Evolutionary conservation across 2,888 invertebrate species (phyloP).

Genomic region (Pseudolycoriella hygida): DNA sequence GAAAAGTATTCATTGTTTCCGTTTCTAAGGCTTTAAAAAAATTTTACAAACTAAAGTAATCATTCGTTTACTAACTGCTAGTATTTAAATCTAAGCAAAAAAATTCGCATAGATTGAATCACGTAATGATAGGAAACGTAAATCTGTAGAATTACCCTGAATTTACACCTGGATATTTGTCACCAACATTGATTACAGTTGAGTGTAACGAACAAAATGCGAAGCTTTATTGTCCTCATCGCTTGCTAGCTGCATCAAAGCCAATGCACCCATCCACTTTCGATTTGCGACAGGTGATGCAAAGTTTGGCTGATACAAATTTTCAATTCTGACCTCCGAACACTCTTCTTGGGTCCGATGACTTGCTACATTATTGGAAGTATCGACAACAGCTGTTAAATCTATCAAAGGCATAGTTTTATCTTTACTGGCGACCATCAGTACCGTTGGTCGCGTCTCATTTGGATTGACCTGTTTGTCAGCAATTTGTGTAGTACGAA

Average conservation of each 20-base stretch:
- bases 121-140: no score
- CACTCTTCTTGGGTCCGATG: not conserved
- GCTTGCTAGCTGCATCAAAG: slow-evolving; percentile 38
- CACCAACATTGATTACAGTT: no score
- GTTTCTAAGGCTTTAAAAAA: no score
- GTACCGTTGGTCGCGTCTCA: slow-evolving; percentile 12
- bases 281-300: slow-evolving; percentile 17
- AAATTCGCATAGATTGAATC: no score
- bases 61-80: no score
- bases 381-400: not conserved
- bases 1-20: no score
- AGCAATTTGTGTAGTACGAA: not conserved
- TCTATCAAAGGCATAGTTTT: slow-evolving; percentile 5
- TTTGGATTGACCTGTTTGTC: slow-evolving; percentile 8
- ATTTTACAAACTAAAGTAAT: no score
- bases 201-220: no score
- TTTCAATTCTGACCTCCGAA: slow-evolving; percentile 8
- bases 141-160: no score
- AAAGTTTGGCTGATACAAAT: slow-evolving; percentile 19
- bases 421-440: slow-evolving; percentile 11
- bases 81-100: no score
- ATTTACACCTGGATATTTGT: no score
- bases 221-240: slow-evolving; percentile 4
- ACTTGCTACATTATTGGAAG: slow-evolving; percentile 10
- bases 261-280: slow-evolving; percentile 41